These are phyloP conservation scores for Psittacula echo DNA, from an alignment of 2,797 vertebrate genomes.

Conservation along the genomic window DNA sequence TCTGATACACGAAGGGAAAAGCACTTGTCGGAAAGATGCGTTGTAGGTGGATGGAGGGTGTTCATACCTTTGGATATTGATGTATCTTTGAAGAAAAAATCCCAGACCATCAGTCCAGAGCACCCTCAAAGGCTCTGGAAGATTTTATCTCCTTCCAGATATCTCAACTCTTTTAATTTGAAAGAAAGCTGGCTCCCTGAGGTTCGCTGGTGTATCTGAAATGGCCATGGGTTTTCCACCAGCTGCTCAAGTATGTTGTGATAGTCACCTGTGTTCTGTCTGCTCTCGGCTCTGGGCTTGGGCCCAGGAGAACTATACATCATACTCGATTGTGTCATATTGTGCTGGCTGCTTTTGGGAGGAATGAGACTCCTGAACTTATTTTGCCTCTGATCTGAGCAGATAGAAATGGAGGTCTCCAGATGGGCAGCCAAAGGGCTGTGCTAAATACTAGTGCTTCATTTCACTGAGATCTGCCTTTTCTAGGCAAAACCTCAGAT, in stretches of 20 bases:
- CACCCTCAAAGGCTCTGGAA: neutral
- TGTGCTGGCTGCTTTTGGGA: neutral
- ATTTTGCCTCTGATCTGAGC: slow-evolving; percentile 32
- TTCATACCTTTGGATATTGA: neutral
- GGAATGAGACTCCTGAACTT: neutral
- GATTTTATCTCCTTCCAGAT: neutral
- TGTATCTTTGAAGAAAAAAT: neutral
- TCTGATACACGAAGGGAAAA: neutral
- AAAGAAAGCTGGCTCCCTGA: neutral
- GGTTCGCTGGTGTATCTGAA: neutral
- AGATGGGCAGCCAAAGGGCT: slow-evolving; percentile 1
- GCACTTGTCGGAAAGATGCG: neutral
- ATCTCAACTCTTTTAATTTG: neutral
- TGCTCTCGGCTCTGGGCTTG: neutral
- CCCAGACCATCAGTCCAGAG: neutral
- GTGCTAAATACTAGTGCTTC: neutral
- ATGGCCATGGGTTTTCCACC: neutral
- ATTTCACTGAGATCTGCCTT: neutral
- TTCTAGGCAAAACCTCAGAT: neutral
- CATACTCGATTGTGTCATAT: neutral
- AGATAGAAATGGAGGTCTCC: neutral
- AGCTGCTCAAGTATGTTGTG: neutral
- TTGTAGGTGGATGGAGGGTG: neutral
- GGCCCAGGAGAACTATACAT: neutral
- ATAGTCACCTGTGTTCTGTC: neutral